Evolutionary conservation across 2,888 invertebrate genomes (phyloP).

Genomic region (Pseudoips prasinana): DNA sequence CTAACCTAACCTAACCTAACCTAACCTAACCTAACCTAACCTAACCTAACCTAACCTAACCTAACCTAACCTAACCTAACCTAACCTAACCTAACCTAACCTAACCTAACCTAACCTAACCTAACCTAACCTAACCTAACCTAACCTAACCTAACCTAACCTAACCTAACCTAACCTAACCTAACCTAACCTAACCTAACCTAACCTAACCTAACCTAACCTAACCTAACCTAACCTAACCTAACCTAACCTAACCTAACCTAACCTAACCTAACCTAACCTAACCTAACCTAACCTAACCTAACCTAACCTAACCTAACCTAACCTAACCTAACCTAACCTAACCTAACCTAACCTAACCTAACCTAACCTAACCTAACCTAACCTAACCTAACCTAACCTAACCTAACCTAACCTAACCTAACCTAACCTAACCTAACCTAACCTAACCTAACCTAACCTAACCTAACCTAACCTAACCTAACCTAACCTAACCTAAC

Average conservation of each 20-base stretch:
- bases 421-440: constrained; percentile 20
- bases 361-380: constrained; percentile 16
- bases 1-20: constrained; percentile 13
- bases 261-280: constrained; percentile 24
- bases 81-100: constrained; percentile 17
- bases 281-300: constrained; percentile 22
- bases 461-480: constrained; percentile 21
- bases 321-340: constrained; percentile 15
- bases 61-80: constrained; percentile 15
- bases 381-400: constrained; percentile 13
- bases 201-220: constrained; percentile 23
- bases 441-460: constrained; percentile 21
- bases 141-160: constrained; percentile 26
- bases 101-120: constrained; percentile 21
- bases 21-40: constrained; percentile 16
- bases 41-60: constrained; percentile 19
- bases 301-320: constrained; percentile 16
- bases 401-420: constrained; percentile 15
- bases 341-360: constrained; percentile 14
- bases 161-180: constrained; percentile 25
- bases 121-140: constrained; percentile 26
- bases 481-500: constrained; percentile 16
- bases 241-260: constrained; percentile 20
- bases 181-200: constrained; percentile 26
- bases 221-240: constrained; percentile 20